Conservation (phyloP, 1,140 invertebrate genomes). For the Oedothorax gibbosus region DNA sequence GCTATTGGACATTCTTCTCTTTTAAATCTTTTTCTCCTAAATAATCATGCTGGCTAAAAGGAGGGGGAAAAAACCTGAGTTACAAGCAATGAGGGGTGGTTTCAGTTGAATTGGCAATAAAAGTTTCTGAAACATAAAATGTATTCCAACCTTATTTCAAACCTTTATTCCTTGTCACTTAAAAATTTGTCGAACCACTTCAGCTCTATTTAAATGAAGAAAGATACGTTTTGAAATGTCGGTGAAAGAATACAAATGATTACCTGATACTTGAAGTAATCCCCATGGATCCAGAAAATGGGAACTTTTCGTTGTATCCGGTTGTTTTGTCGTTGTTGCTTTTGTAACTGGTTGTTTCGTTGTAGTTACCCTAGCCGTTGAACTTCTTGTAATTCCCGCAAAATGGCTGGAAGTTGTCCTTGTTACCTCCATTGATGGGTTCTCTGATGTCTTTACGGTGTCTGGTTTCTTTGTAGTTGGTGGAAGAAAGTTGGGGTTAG, state of each 20-base stretch:
- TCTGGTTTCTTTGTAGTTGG: slow-evolving; percentile 5
- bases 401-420: neutral
- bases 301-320: slow-evolving; percentile 7
- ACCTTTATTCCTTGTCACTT: no score
- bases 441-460: neutral
- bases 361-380: neutral
- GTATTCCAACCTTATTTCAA: no score
- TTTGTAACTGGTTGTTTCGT: neutral
- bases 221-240: no score
- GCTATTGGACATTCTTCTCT: no score
- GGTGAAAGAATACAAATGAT: slow-evolving; percentile 28
- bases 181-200: no score
- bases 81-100: no score
- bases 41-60: no score
- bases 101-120: no score
- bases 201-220: no score
- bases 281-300: slow-evolving; percentile 55
- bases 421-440: neutral
- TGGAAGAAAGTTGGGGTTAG: neutral
- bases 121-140: no score
- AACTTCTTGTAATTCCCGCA: neutral
- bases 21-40: no score
- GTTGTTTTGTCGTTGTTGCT: slow-evolving; percentile 5
- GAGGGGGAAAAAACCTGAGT: no score
- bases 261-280: slow-evolving; percentile 63